Conservation (phyloP, 2,888 invertebrate genomes). For the Cenopis cana region DNA sequence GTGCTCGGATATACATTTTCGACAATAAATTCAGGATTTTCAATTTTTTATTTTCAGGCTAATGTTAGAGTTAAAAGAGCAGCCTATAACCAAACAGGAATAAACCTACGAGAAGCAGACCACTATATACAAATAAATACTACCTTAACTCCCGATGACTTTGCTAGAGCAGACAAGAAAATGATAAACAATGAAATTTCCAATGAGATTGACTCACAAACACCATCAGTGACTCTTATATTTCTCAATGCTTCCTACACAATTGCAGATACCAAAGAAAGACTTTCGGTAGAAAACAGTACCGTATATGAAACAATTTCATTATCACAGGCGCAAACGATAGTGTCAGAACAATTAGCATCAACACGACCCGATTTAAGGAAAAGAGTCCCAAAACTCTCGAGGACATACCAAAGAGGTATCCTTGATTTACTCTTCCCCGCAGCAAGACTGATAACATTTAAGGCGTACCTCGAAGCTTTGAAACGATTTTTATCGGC, state of each 20-base stretch:
- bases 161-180: not conserved
- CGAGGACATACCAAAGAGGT: constrained; percentile 58
- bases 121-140: not conserved
- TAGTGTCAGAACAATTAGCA: not conserved
- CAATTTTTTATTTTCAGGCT: not conserved
- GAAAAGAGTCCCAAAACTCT: constrained; percentile 53
- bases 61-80: not conserved
- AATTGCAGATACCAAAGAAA: not conserved
- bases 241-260: constrained; percentile 12
- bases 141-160: not conserved
- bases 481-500: constrained; percentile 64
- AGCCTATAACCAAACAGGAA: not conserved
- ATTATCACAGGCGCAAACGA: not conserved
- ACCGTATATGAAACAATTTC: not conserved
- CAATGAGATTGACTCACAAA: not conserved
- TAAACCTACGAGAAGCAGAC: not conserved
- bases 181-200: not conserved
- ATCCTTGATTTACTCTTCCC: constrained; percentile 70
- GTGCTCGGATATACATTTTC: no score
- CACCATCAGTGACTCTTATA: constrained; percentile 10
- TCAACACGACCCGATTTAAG: constrained; percentile 22
- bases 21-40: not conserved
- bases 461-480: constrained; percentile 66
- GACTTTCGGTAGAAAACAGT: not conserved
- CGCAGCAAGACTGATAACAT: constrained; percentile 61